Conservation (phyloP, 2,113 vertebrate species). For the Aptenodytes patagonicus region DNA sequence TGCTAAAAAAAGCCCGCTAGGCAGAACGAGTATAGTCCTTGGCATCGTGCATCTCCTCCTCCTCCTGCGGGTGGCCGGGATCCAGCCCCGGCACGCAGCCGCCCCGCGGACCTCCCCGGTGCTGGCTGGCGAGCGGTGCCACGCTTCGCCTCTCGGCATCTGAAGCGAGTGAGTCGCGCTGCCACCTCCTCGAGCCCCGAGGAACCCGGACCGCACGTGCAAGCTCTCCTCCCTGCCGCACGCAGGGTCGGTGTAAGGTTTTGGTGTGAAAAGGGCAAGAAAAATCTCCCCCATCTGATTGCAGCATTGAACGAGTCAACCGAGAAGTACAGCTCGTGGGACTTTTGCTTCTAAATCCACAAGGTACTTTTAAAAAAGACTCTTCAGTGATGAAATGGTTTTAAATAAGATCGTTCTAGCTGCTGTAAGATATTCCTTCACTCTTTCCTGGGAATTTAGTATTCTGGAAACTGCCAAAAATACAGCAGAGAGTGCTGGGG, state of each 20-base stretch:
- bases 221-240: background rate
- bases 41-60: background rate
- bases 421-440: background rate
- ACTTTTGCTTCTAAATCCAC: background rate
- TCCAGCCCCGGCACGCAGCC: background rate
- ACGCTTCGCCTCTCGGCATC: background rate
- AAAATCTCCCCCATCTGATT: background rate
- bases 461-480: background rate
- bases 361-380: background rate
- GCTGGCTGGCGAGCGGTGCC: background rate
- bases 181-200: background rate
- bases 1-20: background rate
- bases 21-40: background rate
- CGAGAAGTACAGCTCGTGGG: background rate
- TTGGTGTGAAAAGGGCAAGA: background rate
- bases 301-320: fast-evolving
- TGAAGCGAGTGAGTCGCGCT: background rate
- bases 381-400: background rate
- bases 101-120: background rate
- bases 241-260: background rate
- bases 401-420: background rate
- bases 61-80: background rate
- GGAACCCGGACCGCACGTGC: fast-evolving
- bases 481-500: background rate
- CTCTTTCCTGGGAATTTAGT: background rate